These are phyloP conservation scores for Scolopax mira DNA, from an alignment of 2,113 vertebrate genomes.

Conservation along the genomic window DNA sequence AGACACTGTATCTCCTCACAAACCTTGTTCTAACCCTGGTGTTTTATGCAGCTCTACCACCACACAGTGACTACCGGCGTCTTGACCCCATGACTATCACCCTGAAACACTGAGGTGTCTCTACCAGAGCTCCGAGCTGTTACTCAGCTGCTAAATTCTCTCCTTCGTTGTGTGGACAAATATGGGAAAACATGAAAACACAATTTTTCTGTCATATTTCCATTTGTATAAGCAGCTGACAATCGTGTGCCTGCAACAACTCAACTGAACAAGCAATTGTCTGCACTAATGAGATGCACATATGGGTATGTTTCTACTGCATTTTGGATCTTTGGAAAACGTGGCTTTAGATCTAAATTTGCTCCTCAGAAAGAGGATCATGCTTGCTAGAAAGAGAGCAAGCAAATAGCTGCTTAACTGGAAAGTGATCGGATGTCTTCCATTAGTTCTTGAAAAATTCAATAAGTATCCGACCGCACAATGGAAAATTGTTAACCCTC, in stretches of 20 bases:
- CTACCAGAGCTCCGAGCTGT: not conserved
- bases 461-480: not conserved
- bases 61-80: not conserved
- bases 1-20: not conserved
- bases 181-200: not conserved
- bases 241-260: not conserved
- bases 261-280: not conserved
- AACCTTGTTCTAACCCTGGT: not conserved
- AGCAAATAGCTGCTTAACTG: not conserved
- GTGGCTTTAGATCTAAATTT: not conserved
- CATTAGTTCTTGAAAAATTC: slow-evolving; percentile 14
- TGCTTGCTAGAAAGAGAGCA: not conserved
- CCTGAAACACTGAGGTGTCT: not conserved
- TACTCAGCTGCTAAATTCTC: not conserved
- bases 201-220: rapidly evolving
- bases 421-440: not conserved
- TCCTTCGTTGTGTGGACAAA: not conserved
- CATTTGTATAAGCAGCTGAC: not conserved
- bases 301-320: not conserved
- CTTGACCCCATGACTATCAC: not conserved
- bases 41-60: not conserved
- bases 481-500: slow-evolving; percentile 30
- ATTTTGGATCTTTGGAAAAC: not conserved
- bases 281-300: not conserved
- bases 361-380: not conserved